Conservation (phyloP, 2,888 invertebrate species). For the Nymphalis urticae region DNA sequence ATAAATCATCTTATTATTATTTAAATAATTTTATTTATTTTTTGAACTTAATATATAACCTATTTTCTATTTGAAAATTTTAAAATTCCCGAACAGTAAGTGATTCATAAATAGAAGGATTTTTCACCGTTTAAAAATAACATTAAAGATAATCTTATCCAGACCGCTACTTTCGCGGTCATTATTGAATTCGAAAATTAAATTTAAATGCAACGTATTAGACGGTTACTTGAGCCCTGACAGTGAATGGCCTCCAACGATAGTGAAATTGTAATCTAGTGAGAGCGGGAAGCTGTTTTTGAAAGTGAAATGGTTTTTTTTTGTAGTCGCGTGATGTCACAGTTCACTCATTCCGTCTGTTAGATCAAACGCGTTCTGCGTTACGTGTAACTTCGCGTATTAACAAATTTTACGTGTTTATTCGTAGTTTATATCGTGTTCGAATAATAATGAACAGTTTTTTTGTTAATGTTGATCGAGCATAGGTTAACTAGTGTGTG, state of each 20-base stretch:
- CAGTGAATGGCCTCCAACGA: conserved; percentile 48
- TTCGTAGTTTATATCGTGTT: neutral
- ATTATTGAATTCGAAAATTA: neutral
- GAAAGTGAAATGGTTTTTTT: conserved; percentile 67
- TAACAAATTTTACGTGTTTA: neutral
- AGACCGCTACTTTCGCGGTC: neutral
- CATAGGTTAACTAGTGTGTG: neutral
- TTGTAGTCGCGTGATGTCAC: conserved; percentile 59
- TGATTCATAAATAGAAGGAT: neutral
- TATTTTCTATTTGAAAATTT: no score
- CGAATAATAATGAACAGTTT: neutral
- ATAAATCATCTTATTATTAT: no score
- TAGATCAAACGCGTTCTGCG: conserved; percentile 26
- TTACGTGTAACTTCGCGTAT: neutral
- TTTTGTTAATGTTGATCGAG: neutral
- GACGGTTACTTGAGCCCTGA: neutral
- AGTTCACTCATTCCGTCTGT: conserved; percentile 36
- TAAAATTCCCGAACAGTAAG: no score
- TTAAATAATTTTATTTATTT: no score
- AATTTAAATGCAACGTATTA: neutral
- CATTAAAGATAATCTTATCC: neutral
- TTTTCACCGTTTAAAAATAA: neutral
- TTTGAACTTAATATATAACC: no score
- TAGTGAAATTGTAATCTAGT: conserved; percentile 60
- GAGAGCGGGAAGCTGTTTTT: conserved; percentile 51